Percentiles rank a stretch among this genome's conserved stretches.
These are phyloP conservation scores for Zophobas morio DNA, from an alignment of 1,140 invertebrate genomes.

Conservation along the genomic window DNA sequence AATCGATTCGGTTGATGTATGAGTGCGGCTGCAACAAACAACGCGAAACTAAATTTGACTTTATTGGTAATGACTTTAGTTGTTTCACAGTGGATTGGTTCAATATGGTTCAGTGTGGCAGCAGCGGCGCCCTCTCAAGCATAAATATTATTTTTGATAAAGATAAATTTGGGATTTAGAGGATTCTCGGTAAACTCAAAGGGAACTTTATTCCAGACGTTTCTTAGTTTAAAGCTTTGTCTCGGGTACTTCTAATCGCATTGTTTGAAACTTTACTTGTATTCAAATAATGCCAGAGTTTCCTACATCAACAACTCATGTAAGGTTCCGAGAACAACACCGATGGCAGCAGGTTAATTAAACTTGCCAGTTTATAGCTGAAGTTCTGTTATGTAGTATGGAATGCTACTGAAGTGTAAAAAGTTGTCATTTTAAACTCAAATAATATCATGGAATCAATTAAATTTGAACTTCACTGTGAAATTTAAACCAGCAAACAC, in stretches of 20 bases:
- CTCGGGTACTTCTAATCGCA: constrained; percentile 37
- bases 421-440: too few relatives aligned
- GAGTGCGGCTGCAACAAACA: background rate
- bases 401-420: too few relatives aligned
- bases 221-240: constrained; percentile 43
- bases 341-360: constrained; percentile 41
- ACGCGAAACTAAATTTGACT: constrained; percentile 6
- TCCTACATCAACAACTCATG: constrained; percentile 41
- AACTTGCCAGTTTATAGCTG: constrained; percentile 38
- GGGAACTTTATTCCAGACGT: constrained; percentile 32
- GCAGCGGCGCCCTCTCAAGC: background rate
- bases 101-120: constrained; percentile 10
- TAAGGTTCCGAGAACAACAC: constrained; percentile 41
- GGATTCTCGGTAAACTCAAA: constrained; percentile 13
- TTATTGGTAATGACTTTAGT: constrained; percentile 21
- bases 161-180: constrained; percentile 25
- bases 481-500: too few relatives aligned
- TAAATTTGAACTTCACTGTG: too few relatives aligned
- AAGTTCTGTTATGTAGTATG: background rate
- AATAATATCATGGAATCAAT: too few relatives aligned
- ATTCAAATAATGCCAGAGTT: constrained; percentile 42
- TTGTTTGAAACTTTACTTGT: constrained; percentile 37
- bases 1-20: background rate
- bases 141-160: constrained; percentile 42
- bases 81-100: constrained; percentile 7